Evolutionary conservation across 2,113 vertebrate genomes (phyloP).

Genomic region (Istiophorus platypterus): DNA sequence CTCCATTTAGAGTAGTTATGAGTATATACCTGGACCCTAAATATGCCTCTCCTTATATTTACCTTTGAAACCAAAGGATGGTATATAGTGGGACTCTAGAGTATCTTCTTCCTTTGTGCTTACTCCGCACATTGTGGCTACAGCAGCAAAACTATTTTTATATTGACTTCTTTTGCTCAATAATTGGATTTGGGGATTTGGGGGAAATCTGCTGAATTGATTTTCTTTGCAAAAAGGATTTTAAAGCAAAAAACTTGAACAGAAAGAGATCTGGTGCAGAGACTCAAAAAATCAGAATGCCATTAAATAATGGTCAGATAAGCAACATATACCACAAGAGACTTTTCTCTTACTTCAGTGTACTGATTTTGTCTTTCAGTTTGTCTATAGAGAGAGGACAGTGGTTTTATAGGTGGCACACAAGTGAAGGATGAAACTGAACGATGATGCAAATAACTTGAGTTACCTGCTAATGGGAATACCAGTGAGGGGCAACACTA

Average conservation of each 20-base stretch:
- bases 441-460: background rate
- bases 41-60: background rate
- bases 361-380: background rate
- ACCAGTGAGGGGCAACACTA: background rate
- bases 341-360: background rate
- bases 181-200: background rate
- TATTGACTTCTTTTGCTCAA: background rate
- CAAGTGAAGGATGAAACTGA: background rate
- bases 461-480: slow-evolving; percentile 6
- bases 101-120: background rate
- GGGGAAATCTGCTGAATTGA: slow-evolving; percentile 1
- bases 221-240: background rate
- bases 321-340: background rate
- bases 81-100: background rate
- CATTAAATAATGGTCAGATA: slow-evolving; percentile 1
- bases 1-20: background rate
- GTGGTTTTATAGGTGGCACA: background rate
- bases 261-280: background rate
- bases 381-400: background rate
- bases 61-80: background rate
- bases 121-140: background rate
- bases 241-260: background rate
- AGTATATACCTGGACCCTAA: background rate
- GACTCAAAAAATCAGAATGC: background rate
- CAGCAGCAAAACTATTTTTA: background rate